Evolutionary conservation across 2,888 invertebrate genomes (phyloP).

Genomic region (Drosophila falleni): DNA sequence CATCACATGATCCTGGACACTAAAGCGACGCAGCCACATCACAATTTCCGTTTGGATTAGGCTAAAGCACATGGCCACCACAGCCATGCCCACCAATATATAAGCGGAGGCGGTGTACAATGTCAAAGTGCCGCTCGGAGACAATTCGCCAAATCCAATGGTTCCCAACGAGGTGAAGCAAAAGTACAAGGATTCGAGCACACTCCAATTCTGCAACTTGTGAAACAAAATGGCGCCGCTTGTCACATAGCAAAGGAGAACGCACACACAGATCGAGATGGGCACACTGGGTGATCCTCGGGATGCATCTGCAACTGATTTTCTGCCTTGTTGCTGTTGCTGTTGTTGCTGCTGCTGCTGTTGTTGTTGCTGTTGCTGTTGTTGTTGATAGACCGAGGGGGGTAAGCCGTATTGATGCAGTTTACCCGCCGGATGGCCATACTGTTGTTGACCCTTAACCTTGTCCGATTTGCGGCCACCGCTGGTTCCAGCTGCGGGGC

Average conservation of each 20-base stretch:
- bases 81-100: slow-evolving; percentile 93
- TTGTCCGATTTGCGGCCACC: slow-evolving; percentile 59
- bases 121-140: slow-evolving; percentile 90
- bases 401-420: slow-evolving; percentile 68
- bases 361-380: slow-evolving; percentile 55
- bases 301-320: slow-evolving; percentile 22
- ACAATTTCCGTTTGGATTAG: slow-evolving; percentile 92
- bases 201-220: slow-evolving; percentile 95
- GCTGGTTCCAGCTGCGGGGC: slow-evolving; percentile 40
- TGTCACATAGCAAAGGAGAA: slow-evolving; percentile 94
- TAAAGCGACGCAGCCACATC: slow-evolving; percentile 85
- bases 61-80: slow-evolving; percentile 95
- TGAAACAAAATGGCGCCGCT: slow-evolving; percentile 96
- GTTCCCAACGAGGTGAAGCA: slow-evolving; percentile 93
- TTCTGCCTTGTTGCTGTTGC: slow-evolving; percentile 35
- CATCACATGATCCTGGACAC: slow-evolving; percentile 84
- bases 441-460: slow-evolving; percentile 43
- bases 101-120: slow-evolving; percentile 92
- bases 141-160: slow-evolving; percentile 93
- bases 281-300: slow-evolving; percentile 88
- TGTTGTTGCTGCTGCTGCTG: slow-evolving; percentile 52
- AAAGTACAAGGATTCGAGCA: slow-evolving; percentile 94
- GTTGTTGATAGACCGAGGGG: slow-evolving; percentile 68
- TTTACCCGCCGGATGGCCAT: slow-evolving; percentile 47
- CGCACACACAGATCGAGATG: slow-evolving; percentile 93